Conservation (phyloP, 2,797 vertebrate species). For the Poecilia wingei region DNA sequence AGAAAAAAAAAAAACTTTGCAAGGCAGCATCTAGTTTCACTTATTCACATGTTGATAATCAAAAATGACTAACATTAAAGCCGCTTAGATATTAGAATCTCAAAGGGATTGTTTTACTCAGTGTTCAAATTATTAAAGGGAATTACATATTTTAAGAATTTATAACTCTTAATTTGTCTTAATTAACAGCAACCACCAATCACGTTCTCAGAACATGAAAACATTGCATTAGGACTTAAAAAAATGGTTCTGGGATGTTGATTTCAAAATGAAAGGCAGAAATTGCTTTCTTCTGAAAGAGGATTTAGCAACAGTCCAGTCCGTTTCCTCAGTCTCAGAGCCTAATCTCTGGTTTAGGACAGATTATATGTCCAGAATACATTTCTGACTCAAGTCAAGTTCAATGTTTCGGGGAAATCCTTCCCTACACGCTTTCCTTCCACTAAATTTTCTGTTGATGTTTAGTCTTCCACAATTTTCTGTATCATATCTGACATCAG, state of each 20-base stretch:
- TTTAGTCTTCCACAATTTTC: neutral
- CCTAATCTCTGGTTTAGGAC: neutral
- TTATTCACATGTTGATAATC: neutral
- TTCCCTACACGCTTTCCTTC: neutral
- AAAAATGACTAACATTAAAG: neutral
- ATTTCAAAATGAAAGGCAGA: neutral
- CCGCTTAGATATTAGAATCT: neutral
- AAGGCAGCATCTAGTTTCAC: neutral
- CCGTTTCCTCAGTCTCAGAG: neutral
- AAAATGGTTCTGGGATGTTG: neutral
- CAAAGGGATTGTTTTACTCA: neutral
- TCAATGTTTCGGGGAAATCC: neutral
- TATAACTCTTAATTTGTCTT: neutral
- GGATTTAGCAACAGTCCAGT: neutral
- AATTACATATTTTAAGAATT: neutral
- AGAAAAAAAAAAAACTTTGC: no score
- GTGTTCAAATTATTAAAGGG: neutral
- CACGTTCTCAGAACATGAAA: neutral
- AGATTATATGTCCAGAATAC: neutral
- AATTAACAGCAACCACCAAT: neutral
- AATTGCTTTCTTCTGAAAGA: neutral
- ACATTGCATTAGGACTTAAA: neutral
- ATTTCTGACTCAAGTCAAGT: neutral
- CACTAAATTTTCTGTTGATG: neutral
- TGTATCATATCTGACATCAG: neutral